Evolutionary conservation across 1,140 invertebrate species (phyloP), one percentile per base, ranked within the genome.

Genomic region (Choristoneura fumiferana): DNA sequence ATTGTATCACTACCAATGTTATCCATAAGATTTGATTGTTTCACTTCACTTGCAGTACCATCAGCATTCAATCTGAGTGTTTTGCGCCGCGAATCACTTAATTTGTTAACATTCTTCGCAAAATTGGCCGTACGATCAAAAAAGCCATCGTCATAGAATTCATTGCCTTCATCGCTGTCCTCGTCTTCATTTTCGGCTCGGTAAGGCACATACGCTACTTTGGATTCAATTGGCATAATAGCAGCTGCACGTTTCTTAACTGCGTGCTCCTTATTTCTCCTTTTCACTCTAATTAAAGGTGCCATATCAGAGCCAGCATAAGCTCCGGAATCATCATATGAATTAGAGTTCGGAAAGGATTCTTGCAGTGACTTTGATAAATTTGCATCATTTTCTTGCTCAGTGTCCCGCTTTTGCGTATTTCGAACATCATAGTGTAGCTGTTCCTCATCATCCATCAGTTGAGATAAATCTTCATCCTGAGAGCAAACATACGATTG

Each of bases 241-340:
- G 43, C 69, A n/a, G 57, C 57, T 17, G 76, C 60, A 49, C 72
- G 69, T 63, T 84, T 84, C 39, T 74, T 69, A 8, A 73, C 54
- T 12, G 57, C 49, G 13, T 63, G 56, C 4, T 78, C 63, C 4
- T 57, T 40, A 64, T 82, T 74, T 40, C 65, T 84, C 63, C 86
- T 76, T 67, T 89, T 89, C 12, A 89, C 84, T 63, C 86, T 76
- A 2, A 86, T 66, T 39, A 86, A 65, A 58, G 82, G 84, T 15
- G 62, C 68, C 71, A 82, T 69, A 38, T 79, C 58, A 5, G 69
- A 73, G 14, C 75, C 73, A 13, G 64, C 60, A 54, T 72, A 69
- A 18, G 67, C 58, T 57, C 62, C 73, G 6, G 61, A 58, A 53
- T 81, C 68, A 12, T 70, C 71, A 60, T 65, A 60, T 12, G 71